phyloP scores from a whole-genome alignment of 2,888 invertebrate genomes.

The Thera britannica region DNA sequence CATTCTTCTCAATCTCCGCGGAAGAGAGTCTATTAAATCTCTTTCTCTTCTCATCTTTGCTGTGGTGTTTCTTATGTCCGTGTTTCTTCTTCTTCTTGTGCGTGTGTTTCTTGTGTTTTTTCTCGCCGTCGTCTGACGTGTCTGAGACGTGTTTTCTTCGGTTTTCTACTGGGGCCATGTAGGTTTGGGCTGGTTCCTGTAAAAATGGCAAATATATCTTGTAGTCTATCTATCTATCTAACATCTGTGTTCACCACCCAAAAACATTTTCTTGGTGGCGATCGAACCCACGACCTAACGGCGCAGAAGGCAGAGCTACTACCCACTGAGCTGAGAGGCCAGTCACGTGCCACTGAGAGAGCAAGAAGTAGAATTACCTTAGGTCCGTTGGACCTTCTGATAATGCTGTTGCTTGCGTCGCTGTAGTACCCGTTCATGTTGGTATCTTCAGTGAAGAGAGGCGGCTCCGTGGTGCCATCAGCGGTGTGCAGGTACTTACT shows the following conservation, averaged over 20 bases:
- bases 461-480: constrained; percentile 59
- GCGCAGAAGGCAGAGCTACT: too few relatives aligned
- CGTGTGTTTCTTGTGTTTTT: constrained; percentile 58
- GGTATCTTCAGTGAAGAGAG: constrained; percentile 61
- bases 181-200: constrained; percentile 65
- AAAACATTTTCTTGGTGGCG: too few relatives aligned
- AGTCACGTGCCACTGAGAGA: too few relatives aligned
- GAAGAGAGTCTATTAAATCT: constrained; percentile 58
- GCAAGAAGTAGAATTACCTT: constrained; percentile 58
- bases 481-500: constrained; percentile 62
- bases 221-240: too few relatives aligned
- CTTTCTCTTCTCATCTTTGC: constrained; percentile 57
- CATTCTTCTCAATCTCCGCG: constrained; percentile 59
- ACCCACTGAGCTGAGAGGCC: too few relatives aligned
- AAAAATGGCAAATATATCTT: background rate
- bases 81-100: constrained; percentile 66
- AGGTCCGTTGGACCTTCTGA: constrained; percentile 51
- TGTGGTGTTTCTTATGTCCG: constrained; percentile 57
- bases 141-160: constrained; percentile 48
- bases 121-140: constrained; percentile 52
- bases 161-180: constrained; percentile 72
- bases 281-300: too few relatives aligned
- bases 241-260: too few relatives aligned
- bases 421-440: constrained; percentile 70
- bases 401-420: constrained; percentile 68